Conservation (phyloP, 2,888 invertebrate genomes). For the Mycalesis mineus region DNA sequence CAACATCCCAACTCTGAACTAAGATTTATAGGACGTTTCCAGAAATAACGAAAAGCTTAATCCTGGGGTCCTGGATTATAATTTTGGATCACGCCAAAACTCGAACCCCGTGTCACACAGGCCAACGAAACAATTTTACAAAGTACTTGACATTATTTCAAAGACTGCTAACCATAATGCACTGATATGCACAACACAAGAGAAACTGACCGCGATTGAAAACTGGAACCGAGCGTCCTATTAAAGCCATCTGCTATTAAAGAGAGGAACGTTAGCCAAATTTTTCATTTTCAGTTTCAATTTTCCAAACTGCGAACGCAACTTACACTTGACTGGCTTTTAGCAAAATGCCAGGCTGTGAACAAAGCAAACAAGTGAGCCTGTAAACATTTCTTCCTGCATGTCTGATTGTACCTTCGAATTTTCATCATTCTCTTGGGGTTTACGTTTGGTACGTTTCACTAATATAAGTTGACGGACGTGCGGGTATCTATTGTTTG, state of each 20-base stretch:
- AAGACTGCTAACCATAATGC: neutral
- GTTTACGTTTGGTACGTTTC: neutral
- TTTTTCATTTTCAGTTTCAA: constrained; percentile 32
- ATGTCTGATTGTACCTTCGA: constrained; percentile 17
- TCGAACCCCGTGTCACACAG: too few species aligned
- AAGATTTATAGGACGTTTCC: too few species aligned
- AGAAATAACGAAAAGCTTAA: too few species aligned
- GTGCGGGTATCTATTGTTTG: too few species aligned
- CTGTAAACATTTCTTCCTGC: constrained; percentile 15
- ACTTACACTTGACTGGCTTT: constrained; percentile 29
- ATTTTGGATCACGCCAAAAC: too few species aligned
- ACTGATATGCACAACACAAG: neutral
- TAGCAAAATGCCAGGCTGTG: constrained; percentile 21
- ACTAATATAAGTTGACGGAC: constrained; percentile 4
- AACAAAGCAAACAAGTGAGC: constrained; percentile 25
- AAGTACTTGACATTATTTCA: neutral
- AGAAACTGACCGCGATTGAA: neutral
- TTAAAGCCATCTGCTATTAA: constrained; percentile 12
- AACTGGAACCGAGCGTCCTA: neutral
- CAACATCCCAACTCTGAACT: too few species aligned
- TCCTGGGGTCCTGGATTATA: too few species aligned
- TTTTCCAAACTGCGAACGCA: constrained; percentile 26
- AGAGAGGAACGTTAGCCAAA: constrained; percentile 23
- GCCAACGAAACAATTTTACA: neutral
- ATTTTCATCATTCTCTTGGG: constrained; percentile 6